Percentiles rank a stretch among this genome's conserved stretches.
These are phyloP conservation scores for Acanthococcus lagerstroemiae DNA, from an alignment of 2,888 invertebrate genomes.

Conservation along the genomic window DNA sequence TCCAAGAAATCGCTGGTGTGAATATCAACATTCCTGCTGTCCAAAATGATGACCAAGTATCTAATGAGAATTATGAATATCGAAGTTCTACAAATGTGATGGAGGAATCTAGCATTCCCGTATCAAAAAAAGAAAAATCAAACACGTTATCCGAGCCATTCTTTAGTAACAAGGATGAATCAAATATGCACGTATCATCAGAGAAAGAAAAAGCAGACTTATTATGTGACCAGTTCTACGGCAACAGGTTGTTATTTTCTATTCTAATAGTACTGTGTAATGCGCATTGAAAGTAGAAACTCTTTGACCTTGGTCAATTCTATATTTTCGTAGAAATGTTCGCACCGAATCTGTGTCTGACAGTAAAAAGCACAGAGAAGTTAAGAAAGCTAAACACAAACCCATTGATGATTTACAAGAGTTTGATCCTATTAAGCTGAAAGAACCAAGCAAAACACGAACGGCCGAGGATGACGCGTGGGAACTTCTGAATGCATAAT, in stretches of 20 bases:
- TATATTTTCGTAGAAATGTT: background rate
- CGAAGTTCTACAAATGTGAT: too few relatives aligned
- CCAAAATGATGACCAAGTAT: too few relatives aligned
- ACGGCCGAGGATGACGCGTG: conserved; percentile 28
- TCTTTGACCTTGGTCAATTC: too few relatives aligned
- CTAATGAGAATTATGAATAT: too few relatives aligned
- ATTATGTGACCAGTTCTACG: too few relatives aligned
- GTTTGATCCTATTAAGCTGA: conserved; percentile 16
- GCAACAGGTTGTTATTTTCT: background rate
- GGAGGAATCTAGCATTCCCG: too few relatives aligned
- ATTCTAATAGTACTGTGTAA: too few relatives aligned
- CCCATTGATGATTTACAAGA: conserved; percentile 16
- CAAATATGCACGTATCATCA: too few relatives aligned
- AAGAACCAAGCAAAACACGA: conserved; percentile 12
- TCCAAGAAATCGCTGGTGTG: conserved; percentile 52
- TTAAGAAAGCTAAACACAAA: background rate
- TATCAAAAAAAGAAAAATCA: conserved; percentile 20
- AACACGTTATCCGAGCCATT: background rate
- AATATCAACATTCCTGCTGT: conserved; percentile 40
- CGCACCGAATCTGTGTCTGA: conserved; percentile 6
- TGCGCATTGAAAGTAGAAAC: background rate
- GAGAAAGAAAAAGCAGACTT: too few relatives aligned
- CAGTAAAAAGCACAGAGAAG: conserved; percentile 5
- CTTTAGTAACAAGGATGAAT: background rate
- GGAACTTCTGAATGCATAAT: conserved; percentile 18